A percentile compares a stretch with the other conserved stretches of the same genome.
phyloP scores from a whole-genome alignment of 2,113 vertebrate species.

The Oreochromis spilurus region DNA sequence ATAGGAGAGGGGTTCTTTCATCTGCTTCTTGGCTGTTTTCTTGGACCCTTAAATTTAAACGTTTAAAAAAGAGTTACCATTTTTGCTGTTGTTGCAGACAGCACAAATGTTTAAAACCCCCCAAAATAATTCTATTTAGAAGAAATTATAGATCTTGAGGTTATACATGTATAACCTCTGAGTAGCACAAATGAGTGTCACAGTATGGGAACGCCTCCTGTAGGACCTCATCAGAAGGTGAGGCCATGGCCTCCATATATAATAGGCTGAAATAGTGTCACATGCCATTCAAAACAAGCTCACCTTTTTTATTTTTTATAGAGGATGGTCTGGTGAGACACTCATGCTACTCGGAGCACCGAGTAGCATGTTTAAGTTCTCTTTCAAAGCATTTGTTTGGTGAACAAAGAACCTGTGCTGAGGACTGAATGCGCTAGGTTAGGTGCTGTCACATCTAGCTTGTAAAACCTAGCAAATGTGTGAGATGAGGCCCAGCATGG shows the following conservation, averaged over 20 bases:
- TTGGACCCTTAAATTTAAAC: background rate
- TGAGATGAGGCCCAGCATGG: background rate
- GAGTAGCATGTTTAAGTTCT: too few species aligned
- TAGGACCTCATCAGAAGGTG: background rate
- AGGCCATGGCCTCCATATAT: background rate
- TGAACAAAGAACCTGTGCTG: background rate
- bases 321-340: background rate
- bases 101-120: background rate
- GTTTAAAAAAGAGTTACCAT: background rate
- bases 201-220: background rate
- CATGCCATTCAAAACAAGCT: background rate
- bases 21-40: background rate
- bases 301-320: background rate
- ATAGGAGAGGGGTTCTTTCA: slow-evolving; percentile 41
- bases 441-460: background rate
- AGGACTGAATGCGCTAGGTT: background rate
- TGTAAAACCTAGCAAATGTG: background rate
- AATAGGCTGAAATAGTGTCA: background rate
- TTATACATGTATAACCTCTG: background rate
- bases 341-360: background rate
- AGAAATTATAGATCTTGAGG: background rate
- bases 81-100: background rate
- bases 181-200: background rate
- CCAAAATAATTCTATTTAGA: background rate
- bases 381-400: background rate